Conservation (phyloP, 2,113 vertebrate genomes). For the Phodopus roborovskii region DNA sequence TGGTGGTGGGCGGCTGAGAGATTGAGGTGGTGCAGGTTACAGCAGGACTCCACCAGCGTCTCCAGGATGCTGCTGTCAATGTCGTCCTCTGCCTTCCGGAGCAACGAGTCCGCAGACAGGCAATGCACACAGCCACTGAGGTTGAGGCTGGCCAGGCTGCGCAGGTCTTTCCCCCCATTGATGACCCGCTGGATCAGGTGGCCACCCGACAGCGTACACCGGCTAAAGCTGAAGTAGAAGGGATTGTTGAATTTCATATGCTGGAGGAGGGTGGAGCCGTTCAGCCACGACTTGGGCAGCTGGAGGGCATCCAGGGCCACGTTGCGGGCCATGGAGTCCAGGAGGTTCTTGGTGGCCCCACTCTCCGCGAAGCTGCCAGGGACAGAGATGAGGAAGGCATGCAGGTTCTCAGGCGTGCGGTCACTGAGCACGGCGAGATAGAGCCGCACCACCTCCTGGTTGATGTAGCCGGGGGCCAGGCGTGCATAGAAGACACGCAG, state of each 20-base stretch:
- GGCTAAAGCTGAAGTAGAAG: constrained; percentile 95
- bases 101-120: constrained; percentile 88
- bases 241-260: constrained; percentile 93
- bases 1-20: constrained; percentile 97
- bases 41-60: constrained; percentile 89
- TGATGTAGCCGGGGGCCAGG: constrained; percentile 96
- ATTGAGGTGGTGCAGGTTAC: constrained; percentile 93
- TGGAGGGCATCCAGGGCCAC: constrained; percentile 94
- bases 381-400: constrained; percentile 94
- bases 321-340: constrained; percentile 92
- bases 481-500: constrained; percentile 95
- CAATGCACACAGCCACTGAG: constrained; percentile 94
- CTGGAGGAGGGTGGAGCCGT: constrained; percentile 90
- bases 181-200: constrained; percentile 92
- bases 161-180: constrained; percentile 89
- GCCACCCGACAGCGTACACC: constrained; percentile 91
- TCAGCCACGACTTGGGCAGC: constrained; percentile 95
- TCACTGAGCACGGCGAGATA: constrained; percentile 97
- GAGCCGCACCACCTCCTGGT: constrained; percentile 96
- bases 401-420: constrained; percentile 93
- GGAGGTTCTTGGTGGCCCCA: constrained; percentile 91
- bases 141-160: constrained; percentile 92
- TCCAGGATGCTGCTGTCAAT: constrained; percentile 90
- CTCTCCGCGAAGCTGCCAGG: constrained; percentile 93
- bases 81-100: constrained; percentile 92